phyloP scores from a whole-genome alignment of 2,797 vertebrate species.

The Coregonus ussuriensis region DNA sequence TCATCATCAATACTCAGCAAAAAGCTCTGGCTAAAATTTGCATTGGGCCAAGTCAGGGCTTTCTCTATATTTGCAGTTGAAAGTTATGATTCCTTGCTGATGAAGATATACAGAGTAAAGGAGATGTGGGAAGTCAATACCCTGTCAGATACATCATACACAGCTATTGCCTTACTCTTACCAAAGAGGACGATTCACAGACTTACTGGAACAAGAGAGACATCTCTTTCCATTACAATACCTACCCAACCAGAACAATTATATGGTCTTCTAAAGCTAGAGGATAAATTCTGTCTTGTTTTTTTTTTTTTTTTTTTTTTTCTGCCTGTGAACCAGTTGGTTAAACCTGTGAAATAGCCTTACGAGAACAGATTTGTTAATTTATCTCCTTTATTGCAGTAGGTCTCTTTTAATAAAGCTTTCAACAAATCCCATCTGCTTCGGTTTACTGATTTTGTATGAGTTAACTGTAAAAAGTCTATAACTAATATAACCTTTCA shows the following conservation, averaged over 20 bases:
- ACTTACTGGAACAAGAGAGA: conserved; percentile 18
- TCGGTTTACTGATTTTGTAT: neutral
- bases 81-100: conserved; percentile 17
- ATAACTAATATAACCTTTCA: neutral
- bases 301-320: neutral
- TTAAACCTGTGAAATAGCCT: neutral
- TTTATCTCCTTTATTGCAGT: neutral
- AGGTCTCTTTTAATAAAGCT: neutral
- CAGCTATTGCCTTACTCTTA: conserved; percentile 28
- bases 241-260: neutral
- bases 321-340: neutral
- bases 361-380: neutral
- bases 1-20: conserved; percentile 25
- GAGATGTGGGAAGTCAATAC: conserved; percentile 19
- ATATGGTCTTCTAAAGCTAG: neutral
- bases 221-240: conserved; percentile 10
- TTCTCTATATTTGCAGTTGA: conserved; percentile 25
- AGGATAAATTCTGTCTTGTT: neutral
- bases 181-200: conserved; percentile 9
- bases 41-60: conserved; percentile 27
- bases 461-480: neutral
- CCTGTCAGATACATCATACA: conserved; percentile 21
- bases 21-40: conserved; percentile 5
- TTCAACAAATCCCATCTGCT: neutral
- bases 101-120: conserved; percentile 7